These are phyloP conservation scores for Scomber japonicus DNA, from an alignment of 2,113 vertebrate species.

Conservation along the genomic window DNA sequence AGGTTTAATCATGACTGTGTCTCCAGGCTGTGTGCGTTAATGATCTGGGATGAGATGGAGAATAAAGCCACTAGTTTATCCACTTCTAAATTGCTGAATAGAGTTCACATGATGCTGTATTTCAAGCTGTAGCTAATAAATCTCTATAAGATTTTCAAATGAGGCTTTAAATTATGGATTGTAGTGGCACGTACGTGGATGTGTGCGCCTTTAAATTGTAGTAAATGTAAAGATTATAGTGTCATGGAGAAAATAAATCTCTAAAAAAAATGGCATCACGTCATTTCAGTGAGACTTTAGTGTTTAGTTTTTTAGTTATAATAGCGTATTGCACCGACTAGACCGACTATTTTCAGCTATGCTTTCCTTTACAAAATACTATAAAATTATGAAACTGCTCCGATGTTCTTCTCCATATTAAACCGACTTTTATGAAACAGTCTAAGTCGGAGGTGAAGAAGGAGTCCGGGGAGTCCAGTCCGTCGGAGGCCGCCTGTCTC, in stretches of 20 bases:
- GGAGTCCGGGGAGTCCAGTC: conserved; percentile 72
- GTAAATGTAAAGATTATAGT: neutral
- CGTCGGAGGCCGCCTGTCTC: conserved; percentile 71
- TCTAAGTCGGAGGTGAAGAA: conserved; percentile 80
- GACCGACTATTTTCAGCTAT: neutral
- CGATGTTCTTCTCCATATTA: neutral
- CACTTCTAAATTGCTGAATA: neutral
- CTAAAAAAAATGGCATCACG: neutral
- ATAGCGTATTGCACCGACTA: neutral
- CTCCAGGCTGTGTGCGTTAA: neutral
- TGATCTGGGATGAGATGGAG: neutral
- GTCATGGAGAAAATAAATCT: neutral
- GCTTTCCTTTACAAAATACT: too few relatives aligned
- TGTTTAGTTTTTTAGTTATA: neutral
- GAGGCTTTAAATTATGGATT: neutral
- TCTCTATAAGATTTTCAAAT: neutral
- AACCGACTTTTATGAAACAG: conserved; percentile 39
- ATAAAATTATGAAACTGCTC: neutral
- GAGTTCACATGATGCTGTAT: neutral
- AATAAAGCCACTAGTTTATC: neutral
- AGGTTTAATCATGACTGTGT: conserved; percentile 4
- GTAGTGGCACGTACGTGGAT: neutral
- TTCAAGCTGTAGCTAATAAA: neutral
- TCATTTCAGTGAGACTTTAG: too few relatives aligned
- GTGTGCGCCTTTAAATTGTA: neutral